Evolutionary conservation across 2,888 invertebrate genomes (phyloP), one percentile per base, ranked within the genome.

Genomic region (Dastarcus helophoroides): DNA sequence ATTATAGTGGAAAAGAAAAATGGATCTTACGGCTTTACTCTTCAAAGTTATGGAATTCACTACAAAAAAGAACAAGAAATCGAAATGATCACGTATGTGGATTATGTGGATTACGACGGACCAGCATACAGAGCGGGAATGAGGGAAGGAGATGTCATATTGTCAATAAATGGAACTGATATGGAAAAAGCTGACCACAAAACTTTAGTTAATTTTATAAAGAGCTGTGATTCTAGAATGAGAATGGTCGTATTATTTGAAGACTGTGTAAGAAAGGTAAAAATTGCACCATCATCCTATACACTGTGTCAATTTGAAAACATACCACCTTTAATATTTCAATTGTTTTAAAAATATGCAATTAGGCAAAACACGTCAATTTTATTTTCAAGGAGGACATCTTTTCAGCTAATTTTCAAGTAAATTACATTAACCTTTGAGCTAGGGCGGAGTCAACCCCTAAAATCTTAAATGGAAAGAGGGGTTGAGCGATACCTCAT

Each of bases 1-100:
- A 93, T 94, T 37, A 90, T 95, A 37, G 79, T 89, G 3, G 89
- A 91, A 59, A 85, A 86, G 64, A 83, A 79, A 55, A 84, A 82
- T 57, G 82, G 82, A 24, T 84, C 84, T 15, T 95, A 88, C 58
- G 95, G 95, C 8, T 95, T 95, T 62, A 94, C 94, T 0, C 67
- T 95, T 21, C 94, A 95, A 73, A 94, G 93, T 49, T 95, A 95
- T 58, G 94, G 94, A 17, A 93, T 95, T 37, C 91, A 93, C 56
- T 91, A 94, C 60, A 89, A 89, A 56, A 79, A 82, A 64, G 90
- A 88, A 49, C 82, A 86, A 56, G 90, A 91, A 58, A 84, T 93
- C 36, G 94, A 97, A 62, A 83, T 93, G 68, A 88, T 95, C 35
- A 95, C 94, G 0, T 97, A 95, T 56, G 93, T 95, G 25, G 95